Evolutionary conservation across 2,888 invertebrate species (phyloP), one percentile per base, ranked within the genome.

Genomic region (Drosophila birchii): DNA sequence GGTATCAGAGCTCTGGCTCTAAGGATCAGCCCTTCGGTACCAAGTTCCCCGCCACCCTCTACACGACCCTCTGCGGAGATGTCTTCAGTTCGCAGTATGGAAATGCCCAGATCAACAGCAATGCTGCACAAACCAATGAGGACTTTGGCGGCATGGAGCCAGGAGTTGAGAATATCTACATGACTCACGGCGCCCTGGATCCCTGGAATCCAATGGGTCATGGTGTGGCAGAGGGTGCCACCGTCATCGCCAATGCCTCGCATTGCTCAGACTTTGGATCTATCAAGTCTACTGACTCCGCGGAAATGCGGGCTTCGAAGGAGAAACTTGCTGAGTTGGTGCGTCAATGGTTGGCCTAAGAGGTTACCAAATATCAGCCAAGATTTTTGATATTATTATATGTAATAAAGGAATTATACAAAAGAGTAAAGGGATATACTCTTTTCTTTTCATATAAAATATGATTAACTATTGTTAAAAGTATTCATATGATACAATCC

Each of bases 1-100:
- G 95, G 94, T 97, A 94, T 92, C 97, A 97, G 93, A 95, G 96
- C 4, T 95, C 96, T 0, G 94, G 93, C 71, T 94, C 95, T 14
- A 55, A 81, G 0, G 88, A 92, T 0, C 95, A 95, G 72, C 95
- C 96, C 0, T 94, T 94, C 16, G 92, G 92, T 23, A 82, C 51
- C 7, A 87, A 80, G 39, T 91, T 91, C 66, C 92, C 92, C 1
- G 84, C 81, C n/a, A 71, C 79, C 4, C 66, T 91, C 3, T 90
- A 90, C 51, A 78, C 84, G 12, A 82, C 76, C n/a, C 41, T 89
- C 12, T 92, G 92, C 64, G 59, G 71, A 2, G 92, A 92, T 71
- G 63, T 88, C 36, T 92, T 90, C 49, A 85, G 88, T 44, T 59
- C 77, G 1, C 60, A 81, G 7, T 91, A 76, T 44, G 85, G 86